These are phyloP conservation scores for Caenorhabditis afra DNA, from an alignment of 2,888 invertebrate species.

Conservation along the genomic window DNA sequence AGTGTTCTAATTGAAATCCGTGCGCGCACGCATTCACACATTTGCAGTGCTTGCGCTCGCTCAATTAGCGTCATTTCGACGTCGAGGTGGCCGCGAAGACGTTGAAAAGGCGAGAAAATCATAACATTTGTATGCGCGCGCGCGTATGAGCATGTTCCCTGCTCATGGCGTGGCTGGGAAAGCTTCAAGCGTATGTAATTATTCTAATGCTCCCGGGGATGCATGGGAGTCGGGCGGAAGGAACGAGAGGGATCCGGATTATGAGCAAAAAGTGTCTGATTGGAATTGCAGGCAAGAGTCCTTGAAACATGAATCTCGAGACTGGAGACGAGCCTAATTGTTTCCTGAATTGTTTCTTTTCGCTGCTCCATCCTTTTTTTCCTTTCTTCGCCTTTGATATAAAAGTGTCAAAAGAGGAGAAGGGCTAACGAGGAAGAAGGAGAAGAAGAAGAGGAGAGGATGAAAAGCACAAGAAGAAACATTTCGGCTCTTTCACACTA, in stretches of 20 bases:
- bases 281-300: background rate
- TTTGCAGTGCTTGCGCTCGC: conserved; percentile 13
- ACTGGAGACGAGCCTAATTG: conserved; percentile 11
- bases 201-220: conserved; percentile 40
- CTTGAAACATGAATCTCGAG: too few relatives aligned
- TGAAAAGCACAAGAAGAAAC: conserved; percentile 35
- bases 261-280: background rate
- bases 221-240: background rate
- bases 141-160: conserved; percentile 17
- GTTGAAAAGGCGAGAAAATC: conserved; percentile 27
- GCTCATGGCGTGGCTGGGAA: conserved; percentile 11
- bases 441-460: conserved; percentile 20
- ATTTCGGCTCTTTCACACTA: background rate
- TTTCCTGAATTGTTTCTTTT: conserved; percentile 11
- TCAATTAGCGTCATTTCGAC: conserved; percentile 59
- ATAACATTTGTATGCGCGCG: conserved; percentile 32
- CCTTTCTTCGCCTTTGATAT: conserved; percentile 1
- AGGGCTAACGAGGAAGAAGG: conserved; percentile 33
- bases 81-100: background rate
- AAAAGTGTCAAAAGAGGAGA: conserved; percentile 40
- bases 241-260: background rate
- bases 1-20: conserved; percentile 59
- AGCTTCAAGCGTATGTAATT: conserved; percentile 48
- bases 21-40: conserved; percentile 2
- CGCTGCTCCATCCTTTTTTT: background rate